A percentile compares a stretch with the other conserved stretches of the same genome.
Evolutionary conservation across 2,888 invertebrate genomes (phyloP).

Genomic region (Melieria picta): DNA sequence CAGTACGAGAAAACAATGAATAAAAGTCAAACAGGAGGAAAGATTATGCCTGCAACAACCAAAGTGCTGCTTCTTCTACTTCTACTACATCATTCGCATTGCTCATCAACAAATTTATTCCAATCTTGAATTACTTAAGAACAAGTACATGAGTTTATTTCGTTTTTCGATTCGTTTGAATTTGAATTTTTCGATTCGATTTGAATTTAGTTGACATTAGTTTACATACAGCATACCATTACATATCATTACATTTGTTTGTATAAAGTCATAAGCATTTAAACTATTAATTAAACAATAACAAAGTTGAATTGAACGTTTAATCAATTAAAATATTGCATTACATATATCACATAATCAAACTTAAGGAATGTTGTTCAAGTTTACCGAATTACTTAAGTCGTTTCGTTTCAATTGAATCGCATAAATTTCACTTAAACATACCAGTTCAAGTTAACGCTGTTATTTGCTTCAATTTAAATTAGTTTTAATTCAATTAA

Average conservation of each 20-base stretch:
- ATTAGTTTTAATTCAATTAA: conserved; percentile 24
- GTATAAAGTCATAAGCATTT: conserved; percentile 1
- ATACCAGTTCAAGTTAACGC: conserved; percentile 35
- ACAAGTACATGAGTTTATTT: conserved; percentile 44
- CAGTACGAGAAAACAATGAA: neutral
- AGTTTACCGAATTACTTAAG: conserved; percentile 43
- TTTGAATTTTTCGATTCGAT: conserved; percentile 46
- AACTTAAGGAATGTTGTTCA: conserved; percentile 47
- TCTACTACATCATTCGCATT: conserved; percentile 38
- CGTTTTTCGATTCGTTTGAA: conserved; percentile 49
- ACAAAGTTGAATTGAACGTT: conserved; percentile 14
- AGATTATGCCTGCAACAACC: conserved; percentile 65
- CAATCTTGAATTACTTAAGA: too few relatives aligned
- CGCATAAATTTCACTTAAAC: conserved; percentile 37
- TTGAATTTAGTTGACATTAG: conserved; percentile 39
- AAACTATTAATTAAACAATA: conserved; percentile 6
- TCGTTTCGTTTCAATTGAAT: conserved; percentile 43
- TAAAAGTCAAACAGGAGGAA: conserved; percentile 5
- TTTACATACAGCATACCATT: conserved; percentile 33
- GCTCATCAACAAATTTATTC: too few relatives aligned
- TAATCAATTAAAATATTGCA: conserved; percentile 12
- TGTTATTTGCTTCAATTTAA: conserved; percentile 36
- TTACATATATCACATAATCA: conserved; percentile 10
- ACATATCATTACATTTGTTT: conserved; percentile 8
- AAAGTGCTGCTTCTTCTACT: conserved; percentile 52